Base-by-base conservation (phyloP, 2,113 vertebrate species). In the Plectropomus leopardus region DNA sequence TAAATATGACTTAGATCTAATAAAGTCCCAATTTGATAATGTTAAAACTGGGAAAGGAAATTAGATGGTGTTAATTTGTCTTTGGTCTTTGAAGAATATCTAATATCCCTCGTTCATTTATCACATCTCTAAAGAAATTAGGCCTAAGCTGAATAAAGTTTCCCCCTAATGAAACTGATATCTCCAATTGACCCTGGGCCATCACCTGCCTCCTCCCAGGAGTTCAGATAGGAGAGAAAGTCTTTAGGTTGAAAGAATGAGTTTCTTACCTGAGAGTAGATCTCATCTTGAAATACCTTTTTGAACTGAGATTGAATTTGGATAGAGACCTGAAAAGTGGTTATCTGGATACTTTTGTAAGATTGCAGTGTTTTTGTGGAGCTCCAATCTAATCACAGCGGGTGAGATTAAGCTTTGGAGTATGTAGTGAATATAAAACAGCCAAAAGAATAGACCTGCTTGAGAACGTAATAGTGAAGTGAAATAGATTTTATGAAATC, bases 391-490 rank as follows among this genome's bases (percentile, higher is more conserved):
- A 73, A 83, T 90, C 61, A 59, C 30, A 40, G 15, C 1, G 16
- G 78, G 3, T 11, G 5, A 76, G 78, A 83, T 84, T 72, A 76
- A 65, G 42, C 36, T 70, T 67, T 23, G 32, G 54, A 9, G 19
- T 64, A 47, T 61, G 60, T 4, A 47, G 71, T 72, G 85, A 90
- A 89, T 88, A 83, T 64, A 54, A 59, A 86, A 59, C n/a, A 59
- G 59, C 45, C 26, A 40, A 76, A 55, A 60, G 32, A 83, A 78
- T 10, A 14, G 23, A 73, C n/a, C 75, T 78, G 23, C 30, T 21
- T 23, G 7, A 40, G 32, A 83, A 66, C 59, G 15, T 50, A 71
- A 50, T 34, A 4, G 58, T 32, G 14, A 57, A 34, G 60, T 58
- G 45, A 42, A 60, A 71, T 68, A 15, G 36, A 32, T 68, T 84